phyloP scores from a whole-genome alignment of 2,797 vertebrate genomes.

The Jordanella pulchra region DNA sequence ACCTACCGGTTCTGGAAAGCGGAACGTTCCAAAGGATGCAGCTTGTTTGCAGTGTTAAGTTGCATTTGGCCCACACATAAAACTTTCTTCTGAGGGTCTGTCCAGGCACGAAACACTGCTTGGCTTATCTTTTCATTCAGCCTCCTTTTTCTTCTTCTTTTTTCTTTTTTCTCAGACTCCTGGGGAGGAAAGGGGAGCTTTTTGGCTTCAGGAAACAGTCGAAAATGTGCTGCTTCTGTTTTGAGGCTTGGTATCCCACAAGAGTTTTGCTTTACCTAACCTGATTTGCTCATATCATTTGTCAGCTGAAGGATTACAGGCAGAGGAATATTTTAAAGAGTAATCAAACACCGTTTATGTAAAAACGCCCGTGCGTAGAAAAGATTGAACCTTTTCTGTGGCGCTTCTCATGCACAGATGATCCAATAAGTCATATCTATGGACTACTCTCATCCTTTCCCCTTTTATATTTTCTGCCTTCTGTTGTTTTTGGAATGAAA shows the following conservation, averaged over 20 bases:
- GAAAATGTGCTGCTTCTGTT: slow-evolving; percentile 62
- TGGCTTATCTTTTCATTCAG: slow-evolving; percentile 71
- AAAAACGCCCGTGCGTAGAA: not conserved
- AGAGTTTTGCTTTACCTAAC: slow-evolving; percentile 66
- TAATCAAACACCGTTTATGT: slow-evolving; percentile 34
- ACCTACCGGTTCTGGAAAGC: slow-evolving; percentile 57
- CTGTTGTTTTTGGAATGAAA: slow-evolving; percentile 28
- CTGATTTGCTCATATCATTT: slow-evolving; percentile 55
- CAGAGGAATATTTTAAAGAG: slow-evolving; percentile 31
- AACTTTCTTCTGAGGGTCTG: slow-evolving; percentile 77
- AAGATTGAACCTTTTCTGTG: not conserved
- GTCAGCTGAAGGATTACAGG: slow-evolving; percentile 32
- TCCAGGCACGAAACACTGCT: slow-evolving; percentile 75
- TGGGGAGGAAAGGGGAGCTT: slow-evolving; percentile 60
- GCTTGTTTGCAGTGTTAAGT: slow-evolving; percentile 79
- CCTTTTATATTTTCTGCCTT: slow-evolving; percentile 27
- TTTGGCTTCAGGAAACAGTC: slow-evolving; percentile 62
- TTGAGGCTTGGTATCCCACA: slow-evolving; percentile 62
- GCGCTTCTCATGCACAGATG: slow-evolving; percentile 4
- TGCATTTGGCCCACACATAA: slow-evolving; percentile 76
- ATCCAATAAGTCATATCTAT: slow-evolving; percentile 3
- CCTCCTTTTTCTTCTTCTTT: slow-evolving; percentile 49
- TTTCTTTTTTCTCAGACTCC: slow-evolving; percentile 44
- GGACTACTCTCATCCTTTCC: slow-evolving; percentile 21
- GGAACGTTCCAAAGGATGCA: slow-evolving; percentile 67